Base-by-base conservation (phyloP, 2,797 vertebrate genomes). In the Apogon talboti region DNA sequence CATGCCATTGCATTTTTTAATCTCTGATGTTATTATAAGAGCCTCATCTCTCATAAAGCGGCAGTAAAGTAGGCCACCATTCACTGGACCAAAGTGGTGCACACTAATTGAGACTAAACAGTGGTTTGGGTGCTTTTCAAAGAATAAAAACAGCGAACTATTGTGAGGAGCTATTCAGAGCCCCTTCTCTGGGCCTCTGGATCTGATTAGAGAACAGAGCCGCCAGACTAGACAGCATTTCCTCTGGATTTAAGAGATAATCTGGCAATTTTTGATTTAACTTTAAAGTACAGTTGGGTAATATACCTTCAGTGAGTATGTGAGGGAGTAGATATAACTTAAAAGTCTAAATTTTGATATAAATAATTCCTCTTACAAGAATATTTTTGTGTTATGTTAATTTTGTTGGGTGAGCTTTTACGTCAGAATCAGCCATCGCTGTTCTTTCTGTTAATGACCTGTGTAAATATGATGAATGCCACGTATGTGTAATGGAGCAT, bases 101-200 rank as follows among this genome's bases (percentile, higher is more conserved):
- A 80, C 74, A 89, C 83, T 90, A 91, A 91, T 81, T 88, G 83
- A 84, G 70, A 84, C 66, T 87, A 87, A 87, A 79, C 70, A 60
- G 53, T 83, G 67, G 85, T 86, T 85, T 85, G 76, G 70, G 63
- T 76, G 65, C 60, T 61, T 60, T 24, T 54, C 63, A 75, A 76
- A 78, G 55, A 79, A 62, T 83, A 73, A 79, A 79, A 72, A 56
- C 68, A 74, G 85, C 76, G 50, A 77, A 76, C 81, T 73, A 81
- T 86, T 91, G 82, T 83, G 74, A 81, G 70, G 41, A 66, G 67
- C 76, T 71, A 71, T 85, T 83, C 79, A 71, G 61, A 54, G 28
- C 63, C 82, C 82, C 86, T 74, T 54, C 68, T 21, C 61, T 66
- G 82, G 90, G 90, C 90, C 90, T 85, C 89, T 83, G 50, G 48